These are phyloP conservation scores for Bembecia ichneumoniformis DNA, from an alignment of 2,888 invertebrate genomes.

Conservation along the genomic window DNA sequence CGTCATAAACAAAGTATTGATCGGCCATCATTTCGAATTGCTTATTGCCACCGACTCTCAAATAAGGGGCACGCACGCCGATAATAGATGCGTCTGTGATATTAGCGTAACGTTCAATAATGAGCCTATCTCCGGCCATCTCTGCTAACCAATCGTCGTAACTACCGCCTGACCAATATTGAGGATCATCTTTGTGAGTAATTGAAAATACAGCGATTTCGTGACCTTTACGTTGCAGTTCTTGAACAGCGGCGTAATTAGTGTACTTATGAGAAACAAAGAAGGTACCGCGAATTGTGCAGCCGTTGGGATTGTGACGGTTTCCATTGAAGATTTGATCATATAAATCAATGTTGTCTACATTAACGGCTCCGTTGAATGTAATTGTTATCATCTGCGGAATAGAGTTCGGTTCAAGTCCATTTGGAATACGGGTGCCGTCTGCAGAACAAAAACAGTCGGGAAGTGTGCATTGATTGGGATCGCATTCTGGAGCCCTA, in stretches of 20 bases:
- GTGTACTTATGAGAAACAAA: conserved; percentile 94
- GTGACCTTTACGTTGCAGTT: conserved; percentile 89
- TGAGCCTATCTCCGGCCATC: conserved; percentile 92
- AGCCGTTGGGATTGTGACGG: conserved; percentile 89
- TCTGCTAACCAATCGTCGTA: conserved; percentile 96
- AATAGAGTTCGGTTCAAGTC: conserved; percentile 85
- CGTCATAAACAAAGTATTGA: conserved; percentile 94
- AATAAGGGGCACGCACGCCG: conserved; percentile 89
- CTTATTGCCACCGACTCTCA: conserved; percentile 92
- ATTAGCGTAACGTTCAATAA: conserved; percentile 90
- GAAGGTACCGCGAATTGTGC: conserved; percentile 90
- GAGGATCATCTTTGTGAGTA: conserved; percentile 92
- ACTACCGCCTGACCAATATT: conserved; percentile 89
- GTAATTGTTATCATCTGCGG: conserved; percentile 95
- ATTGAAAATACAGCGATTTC: conserved; percentile 94
- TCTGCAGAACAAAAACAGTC: conserved; percentile 96
- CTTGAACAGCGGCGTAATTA: conserved; percentile 91
- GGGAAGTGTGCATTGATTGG: conserved; percentile 88
- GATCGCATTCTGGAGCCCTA: conserved; percentile 92
- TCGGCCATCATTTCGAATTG: conserved; percentile 98
- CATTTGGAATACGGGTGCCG: conserved; percentile 90
- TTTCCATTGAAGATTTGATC: conserved; percentile 90
- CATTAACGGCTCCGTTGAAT: conserved; percentile 93
- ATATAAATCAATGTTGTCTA: conserved; percentile 93
- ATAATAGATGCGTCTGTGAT: conserved; percentile 93